phyloP scores from a whole-genome alignment of 1,140 invertebrate species.

The Popillia japonica region DNA sequence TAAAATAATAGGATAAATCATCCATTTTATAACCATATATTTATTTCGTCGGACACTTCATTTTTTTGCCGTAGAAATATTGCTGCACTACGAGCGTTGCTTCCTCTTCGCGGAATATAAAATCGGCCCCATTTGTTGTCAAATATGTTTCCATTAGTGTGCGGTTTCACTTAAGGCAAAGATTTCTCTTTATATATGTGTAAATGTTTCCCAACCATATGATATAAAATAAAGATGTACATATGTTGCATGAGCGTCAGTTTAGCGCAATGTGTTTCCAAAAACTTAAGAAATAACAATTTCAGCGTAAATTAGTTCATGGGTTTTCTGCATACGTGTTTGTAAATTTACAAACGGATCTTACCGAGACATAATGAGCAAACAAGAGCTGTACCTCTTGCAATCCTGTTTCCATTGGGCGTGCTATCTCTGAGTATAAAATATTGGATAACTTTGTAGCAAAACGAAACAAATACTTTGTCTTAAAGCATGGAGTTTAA shows the following conservation, averaged over 20 bases:
- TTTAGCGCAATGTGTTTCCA: too few relatives aligned
- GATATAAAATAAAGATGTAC: too few relatives aligned
- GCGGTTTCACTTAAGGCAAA: slow-evolving; percentile 15
- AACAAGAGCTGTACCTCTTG: not conserved
- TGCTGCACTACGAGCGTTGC: not conserved
- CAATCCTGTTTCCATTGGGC: not conserved
- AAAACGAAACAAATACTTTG: not conserved
- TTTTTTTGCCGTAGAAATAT: slow-evolving; percentile 27
- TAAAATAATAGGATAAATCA: slow-evolving; percentile 28
- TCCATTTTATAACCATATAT: slow-evolving; percentile 15
- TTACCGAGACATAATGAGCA: not conserved
- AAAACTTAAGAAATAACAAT: too few relatives aligned
- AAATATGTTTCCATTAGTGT: slow-evolving; percentile 7
- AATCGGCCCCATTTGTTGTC: not conserved
- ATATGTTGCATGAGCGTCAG: too few relatives aligned
- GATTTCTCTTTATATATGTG: not conserved
- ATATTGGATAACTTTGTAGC: not conserved
- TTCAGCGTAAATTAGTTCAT: too few relatives aligned
- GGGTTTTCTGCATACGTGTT: not conserved
- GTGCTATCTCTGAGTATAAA: not conserved
- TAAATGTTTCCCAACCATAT: too few relatives aligned
- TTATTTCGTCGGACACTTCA: slow-evolving; percentile 9
- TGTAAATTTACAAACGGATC: not conserved
- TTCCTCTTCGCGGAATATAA: slow-evolving; percentile 2
- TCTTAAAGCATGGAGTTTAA: not conserved